phyloP scores from a whole-genome alignment of 2,113 vertebrate genomes.

The Elephas maximus region DNA sequence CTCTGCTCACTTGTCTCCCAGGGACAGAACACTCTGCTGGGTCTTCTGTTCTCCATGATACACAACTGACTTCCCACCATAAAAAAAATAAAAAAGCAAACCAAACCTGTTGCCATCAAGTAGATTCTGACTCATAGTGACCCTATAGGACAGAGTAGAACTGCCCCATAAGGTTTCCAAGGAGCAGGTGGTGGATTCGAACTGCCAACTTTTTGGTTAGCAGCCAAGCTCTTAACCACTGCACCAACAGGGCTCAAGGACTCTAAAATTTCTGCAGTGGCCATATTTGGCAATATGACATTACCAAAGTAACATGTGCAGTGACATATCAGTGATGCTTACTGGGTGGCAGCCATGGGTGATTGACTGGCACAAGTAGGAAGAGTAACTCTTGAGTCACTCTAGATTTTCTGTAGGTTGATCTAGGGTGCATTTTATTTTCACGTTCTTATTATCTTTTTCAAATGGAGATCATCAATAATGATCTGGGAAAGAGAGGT shows the following conservation, averaged over 20 bases:
- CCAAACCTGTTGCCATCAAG: background rate
- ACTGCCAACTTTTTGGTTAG: background rate
- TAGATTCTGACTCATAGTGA: background rate
- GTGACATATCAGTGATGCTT: constrained; percentile 59
- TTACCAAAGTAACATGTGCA: constrained; percentile 79
- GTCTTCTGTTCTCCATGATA: constrained; percentile 11
- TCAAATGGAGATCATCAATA: background rate
- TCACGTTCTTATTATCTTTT: background rate
- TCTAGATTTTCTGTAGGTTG: constrained; percentile 69
- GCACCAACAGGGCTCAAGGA: background rate
- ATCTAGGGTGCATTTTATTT: constrained; percentile 76
- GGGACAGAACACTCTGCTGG: constrained; percentile 45
- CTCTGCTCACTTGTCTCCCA: constrained; percentile 56
- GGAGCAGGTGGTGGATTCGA: background rate
- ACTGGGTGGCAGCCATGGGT: constrained; percentile 75
- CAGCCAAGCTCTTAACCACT: background rate
- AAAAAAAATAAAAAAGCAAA: background rate
- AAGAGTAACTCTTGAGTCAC: background rate
- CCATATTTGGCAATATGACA: constrained; percentile 20
- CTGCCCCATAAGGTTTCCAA: background rate
- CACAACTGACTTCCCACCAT: constrained; percentile 42
- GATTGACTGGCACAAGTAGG: constrained; percentile 50
- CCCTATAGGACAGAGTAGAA: background rate
- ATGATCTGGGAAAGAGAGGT: background rate
- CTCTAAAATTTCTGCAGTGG: constrained; percentile 51